Evolutionary conservation across 2,888 invertebrate genomes (phyloP), one percentile per base, ranked within the genome.

Genomic region (Idaea aversata): DNA sequence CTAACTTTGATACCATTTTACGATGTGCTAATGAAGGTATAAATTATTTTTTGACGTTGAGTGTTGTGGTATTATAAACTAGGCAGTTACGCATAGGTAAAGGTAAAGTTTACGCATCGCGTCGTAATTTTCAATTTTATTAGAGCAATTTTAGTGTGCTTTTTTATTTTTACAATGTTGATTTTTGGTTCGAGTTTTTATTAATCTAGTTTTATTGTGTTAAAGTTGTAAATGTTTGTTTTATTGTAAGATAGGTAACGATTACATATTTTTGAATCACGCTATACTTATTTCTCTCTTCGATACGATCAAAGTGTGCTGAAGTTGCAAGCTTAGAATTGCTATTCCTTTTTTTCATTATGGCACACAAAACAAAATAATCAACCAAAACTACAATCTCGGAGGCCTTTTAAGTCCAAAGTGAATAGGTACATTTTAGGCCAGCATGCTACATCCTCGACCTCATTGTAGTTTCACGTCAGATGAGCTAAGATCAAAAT

Each of bases 1-100:
- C 65, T 61, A 70, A 70, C 62, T 74, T 67, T 72, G 74, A 67
- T 74, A 72, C 69, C 67, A 61, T 61, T 74, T 74, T 72, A 74
- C 71, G 72, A 74, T 57, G 74, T 74, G 74, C 70, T 74, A 74
- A 74, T 74, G 74, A 74, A 72, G 67, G 69, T 66, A 69, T 74
- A 72, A 74, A 74, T 74, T 69, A 72, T 72, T 71, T 73, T 70
- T 67, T 67, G 71, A 72, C 74, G 72, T 71, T 34, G 68, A 71
- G 68, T 73, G 65, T 66, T 63, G 67, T 67, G 68, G 60, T 47
- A 47, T 47, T 47, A 47, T 47, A 47, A 47, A 47, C 47, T 47
- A 47, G 47, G 47, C 10, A 47, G 47, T 47, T 47, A 47, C 47
- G 47, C 47, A 38, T 10, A 38, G 38, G 38, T 38, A 47, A 47